phyloP scores from a whole-genome alignment of 1,140 invertebrate genomes.

The Physella acuta region DNA sequence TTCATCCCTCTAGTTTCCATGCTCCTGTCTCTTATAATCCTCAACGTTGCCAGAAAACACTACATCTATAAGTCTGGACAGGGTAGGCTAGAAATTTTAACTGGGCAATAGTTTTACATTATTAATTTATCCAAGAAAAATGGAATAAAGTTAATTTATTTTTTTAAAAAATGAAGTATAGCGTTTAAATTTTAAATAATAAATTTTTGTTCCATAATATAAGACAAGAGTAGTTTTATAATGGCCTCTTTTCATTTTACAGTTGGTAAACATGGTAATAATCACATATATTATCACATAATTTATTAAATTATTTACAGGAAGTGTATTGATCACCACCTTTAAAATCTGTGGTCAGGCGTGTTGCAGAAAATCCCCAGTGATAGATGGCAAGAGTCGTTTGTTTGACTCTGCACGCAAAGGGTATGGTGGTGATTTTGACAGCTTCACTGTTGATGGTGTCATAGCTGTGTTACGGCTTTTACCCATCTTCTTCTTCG shows the following conservation, averaged over 20 bases:
- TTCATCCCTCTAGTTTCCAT: constrained; percentile 55
- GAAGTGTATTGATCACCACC: constrained; percentile 16
- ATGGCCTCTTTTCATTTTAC: too few relatives aligned
- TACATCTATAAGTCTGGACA: constrained; percentile 30
- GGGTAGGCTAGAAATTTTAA: constrained; percentile 40
- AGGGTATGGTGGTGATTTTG: constrained; percentile 57
- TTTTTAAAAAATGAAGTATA: too few relatives aligned
- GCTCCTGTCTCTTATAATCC: constrained; percentile 39
- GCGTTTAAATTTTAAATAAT: too few relatives aligned
- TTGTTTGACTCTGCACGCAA: constrained; percentile 59
- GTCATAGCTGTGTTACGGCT: constrained; percentile 53
- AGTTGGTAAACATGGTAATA: too few relatives aligned
- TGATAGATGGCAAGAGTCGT: constrained; percentile 24
- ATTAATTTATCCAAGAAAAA: too few relatives aligned
- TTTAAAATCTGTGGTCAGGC: constrained; percentile 26
- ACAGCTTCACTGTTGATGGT: constrained; percentile 58
- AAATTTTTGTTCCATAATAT: too few relatives aligned
- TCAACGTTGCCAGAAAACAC: constrained; percentile 33
- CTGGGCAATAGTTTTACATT: too few relatives aligned
- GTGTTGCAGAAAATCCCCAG: constrained; percentile 22
- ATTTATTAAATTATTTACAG: constrained; percentile 1
- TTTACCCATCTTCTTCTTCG: constrained; percentile 53
- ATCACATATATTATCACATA: too few relatives aligned
- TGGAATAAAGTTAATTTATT: too few relatives aligned
- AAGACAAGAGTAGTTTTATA: too few relatives aligned